Conservation (phyloP, 2,888 invertebrate genomes). For the Hirtodrosophila confusa region DNA sequence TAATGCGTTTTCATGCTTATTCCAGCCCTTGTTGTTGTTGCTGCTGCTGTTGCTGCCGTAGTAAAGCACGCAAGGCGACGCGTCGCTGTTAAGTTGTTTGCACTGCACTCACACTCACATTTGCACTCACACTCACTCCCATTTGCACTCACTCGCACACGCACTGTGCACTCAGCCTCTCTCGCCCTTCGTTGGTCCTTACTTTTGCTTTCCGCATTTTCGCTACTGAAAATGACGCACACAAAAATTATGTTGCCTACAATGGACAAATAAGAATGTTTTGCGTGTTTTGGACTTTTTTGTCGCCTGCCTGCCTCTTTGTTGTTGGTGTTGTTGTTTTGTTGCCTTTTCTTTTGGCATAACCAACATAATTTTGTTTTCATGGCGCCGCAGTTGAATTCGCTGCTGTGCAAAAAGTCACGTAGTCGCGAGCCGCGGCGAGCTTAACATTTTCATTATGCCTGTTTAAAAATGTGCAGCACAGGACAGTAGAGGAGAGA, state of each 20-base stretch:
- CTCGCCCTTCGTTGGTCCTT: conserved; percentile 1
- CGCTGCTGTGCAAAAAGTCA: conserved; percentile 67
- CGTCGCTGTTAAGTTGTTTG: conserved; percentile 61
- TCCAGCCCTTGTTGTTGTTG: conserved; percentile 20
- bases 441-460: conserved; percentile 63
- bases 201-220: conserved; percentile 67
- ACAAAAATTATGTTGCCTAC: conserved; percentile 53
- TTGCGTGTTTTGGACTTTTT: conserved; percentile 37
- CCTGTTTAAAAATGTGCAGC: conserved; percentile 56
- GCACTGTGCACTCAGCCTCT: conserved; percentile 1
- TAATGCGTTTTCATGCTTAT: conserved; percentile 68
- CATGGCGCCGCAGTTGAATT: conserved; percentile 29
- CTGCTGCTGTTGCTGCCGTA: conserved; percentile 17
- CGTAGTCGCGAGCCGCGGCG: conserved; percentile 51
- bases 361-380: conserved; percentile 46
- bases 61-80: conserved; percentile 47
- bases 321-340: conserved; percentile 22
- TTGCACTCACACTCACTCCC: not conserved
- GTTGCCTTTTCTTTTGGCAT: too few species aligned
- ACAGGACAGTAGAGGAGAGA: not conserved
- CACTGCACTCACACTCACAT: conserved; percentile 48
- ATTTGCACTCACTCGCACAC: not conserved
- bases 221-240: conserved; percentile 76
- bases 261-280: conserved; percentile 34
- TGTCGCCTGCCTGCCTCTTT: conserved; percentile 23